These are phyloP conservation scores for Chymomyza procnemis DNA, from an alignment of 2,888 invertebrate genomes.

Conservation along the genomic window DNA sequence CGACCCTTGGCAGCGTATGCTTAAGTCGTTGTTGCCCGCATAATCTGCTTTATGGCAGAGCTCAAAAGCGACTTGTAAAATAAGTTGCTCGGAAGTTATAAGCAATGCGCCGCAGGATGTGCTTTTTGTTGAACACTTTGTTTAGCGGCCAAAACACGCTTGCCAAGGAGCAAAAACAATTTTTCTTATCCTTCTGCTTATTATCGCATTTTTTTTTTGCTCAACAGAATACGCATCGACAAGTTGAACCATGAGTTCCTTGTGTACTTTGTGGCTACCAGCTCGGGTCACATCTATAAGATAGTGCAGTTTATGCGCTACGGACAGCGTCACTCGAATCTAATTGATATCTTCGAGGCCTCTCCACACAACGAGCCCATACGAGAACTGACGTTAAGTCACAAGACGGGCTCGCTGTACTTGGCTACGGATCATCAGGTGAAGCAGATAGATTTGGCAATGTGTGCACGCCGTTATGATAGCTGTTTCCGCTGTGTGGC, in stretches of 20 bases:
- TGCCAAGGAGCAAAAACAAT: too few relatives aligned
- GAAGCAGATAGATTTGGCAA: constrained; percentile 92
- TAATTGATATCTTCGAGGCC: constrained; percentile 94
- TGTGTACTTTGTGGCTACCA: constrained; percentile 94
- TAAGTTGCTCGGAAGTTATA: constrained; percentile 67
- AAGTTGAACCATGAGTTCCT: constrained; percentile 85
- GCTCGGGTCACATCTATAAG: constrained; percentile 92
- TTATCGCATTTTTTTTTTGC: constrained; percentile 5
- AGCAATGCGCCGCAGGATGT: constrained; percentile 63
- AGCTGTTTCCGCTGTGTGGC: constrained; percentile 94
- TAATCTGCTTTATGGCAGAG: neutral
- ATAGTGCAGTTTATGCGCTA: constrained; percentile 93
- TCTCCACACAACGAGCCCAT: constrained; percentile 91
- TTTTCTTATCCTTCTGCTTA: neutral
- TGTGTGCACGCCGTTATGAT: constrained; percentile 94
- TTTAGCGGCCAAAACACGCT: constrained; percentile 40
- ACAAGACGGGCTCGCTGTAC: constrained; percentile 91
- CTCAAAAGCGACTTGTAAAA: constrained; percentile 40
- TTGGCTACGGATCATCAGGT: constrained; percentile 93
- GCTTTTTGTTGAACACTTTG: constrained; percentile 68
- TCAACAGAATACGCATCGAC: constrained; percentile 78
- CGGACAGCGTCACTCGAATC: constrained; percentile 89
- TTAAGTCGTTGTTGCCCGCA: neutral
- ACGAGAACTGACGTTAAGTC: constrained; percentile 91
- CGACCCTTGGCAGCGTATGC: neutral